These are phyloP conservation scores for Rattus rattus DNA, from an alignment of 2,113 vertebrate species.

Conservation along the genomic window DNA sequence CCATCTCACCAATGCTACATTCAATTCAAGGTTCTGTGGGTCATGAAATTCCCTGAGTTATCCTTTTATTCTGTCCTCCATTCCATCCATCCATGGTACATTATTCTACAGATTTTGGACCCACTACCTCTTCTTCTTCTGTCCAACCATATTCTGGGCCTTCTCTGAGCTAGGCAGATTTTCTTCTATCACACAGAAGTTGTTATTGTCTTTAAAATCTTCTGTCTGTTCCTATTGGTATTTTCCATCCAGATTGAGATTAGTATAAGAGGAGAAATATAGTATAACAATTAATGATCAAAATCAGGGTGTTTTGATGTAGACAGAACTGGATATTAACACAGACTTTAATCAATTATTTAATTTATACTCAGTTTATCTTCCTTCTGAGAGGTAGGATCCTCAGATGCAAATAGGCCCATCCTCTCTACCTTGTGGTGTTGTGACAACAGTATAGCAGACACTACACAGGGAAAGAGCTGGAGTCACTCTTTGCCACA, in stretches of 20 bases:
- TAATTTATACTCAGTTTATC: not conserved
- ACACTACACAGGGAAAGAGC: not conserved
- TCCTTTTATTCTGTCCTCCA: not conserved
- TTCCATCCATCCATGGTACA: not conserved
- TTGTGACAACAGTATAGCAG: not conserved
- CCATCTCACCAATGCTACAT: not conserved
- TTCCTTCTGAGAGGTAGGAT: not conserved
- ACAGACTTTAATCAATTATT: not conserved
- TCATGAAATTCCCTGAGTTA: not conserved
- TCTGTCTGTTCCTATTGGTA: not conserved
- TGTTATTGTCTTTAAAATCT: constrained; percentile 4
- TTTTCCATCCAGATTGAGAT: not conserved
- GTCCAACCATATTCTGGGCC: not conserved
- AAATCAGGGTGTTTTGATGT: constrained; percentile 1
- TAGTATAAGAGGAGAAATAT: not conserved
- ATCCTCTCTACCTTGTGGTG: not conserved
- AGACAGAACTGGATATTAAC: not conserved
- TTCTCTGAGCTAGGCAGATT: not conserved
- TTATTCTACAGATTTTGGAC: not conserved
- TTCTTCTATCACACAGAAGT: not conserved
- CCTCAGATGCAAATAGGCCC: not conserved
- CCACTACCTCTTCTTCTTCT: not conserved
- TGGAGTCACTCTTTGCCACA: not conserved
- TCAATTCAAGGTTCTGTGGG: not conserved
- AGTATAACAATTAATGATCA: not conserved